Evolutionary conservation across 2,797 vertebrate genomes (phyloP).

Genomic region (Coracias cyanogaster): DNA sequence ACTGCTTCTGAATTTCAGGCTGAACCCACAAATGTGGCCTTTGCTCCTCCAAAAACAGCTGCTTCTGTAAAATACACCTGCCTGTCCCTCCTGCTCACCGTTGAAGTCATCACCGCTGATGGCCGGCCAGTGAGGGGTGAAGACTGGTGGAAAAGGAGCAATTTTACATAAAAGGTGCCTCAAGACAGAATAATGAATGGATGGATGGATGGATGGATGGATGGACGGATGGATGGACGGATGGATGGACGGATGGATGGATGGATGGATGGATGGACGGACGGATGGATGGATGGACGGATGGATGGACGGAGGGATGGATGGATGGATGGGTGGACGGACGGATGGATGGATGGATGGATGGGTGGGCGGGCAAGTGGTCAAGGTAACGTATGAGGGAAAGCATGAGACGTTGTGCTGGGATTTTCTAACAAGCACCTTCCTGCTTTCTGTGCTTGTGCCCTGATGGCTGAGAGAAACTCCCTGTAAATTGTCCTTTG

Average conservation of each 20-base stretch:
- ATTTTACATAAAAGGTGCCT: neutral
- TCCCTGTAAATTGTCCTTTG: neutral
- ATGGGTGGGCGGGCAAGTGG: neutral
- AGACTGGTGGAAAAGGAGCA: neutral
- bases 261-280: too few species aligned
- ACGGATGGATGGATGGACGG: too few species aligned
- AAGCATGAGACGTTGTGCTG: rapidly evolving
- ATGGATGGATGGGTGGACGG: too few species aligned
- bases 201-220: neutral
- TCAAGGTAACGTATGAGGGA: rapidly evolving
- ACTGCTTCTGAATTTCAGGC: neutral
- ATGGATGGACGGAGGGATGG: too few species aligned
- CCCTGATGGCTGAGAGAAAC: neutral
- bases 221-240: too few species aligned
- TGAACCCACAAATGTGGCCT: neutral
- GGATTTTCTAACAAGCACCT: neutral
- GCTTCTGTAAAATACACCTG: neutral
- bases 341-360: too few species aligned
- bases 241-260: too few species aligned
- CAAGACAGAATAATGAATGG: neutral
- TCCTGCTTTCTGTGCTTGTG: neutral
- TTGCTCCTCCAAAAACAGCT: neutral
- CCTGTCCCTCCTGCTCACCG: neutral
- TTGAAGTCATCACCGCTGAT: neutral
- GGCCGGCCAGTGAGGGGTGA: rapidly evolving